Evolutionary conservation across 1,140 invertebrate species (phyloP).

Genomic region (Drosophila pallidifrons): DNA sequence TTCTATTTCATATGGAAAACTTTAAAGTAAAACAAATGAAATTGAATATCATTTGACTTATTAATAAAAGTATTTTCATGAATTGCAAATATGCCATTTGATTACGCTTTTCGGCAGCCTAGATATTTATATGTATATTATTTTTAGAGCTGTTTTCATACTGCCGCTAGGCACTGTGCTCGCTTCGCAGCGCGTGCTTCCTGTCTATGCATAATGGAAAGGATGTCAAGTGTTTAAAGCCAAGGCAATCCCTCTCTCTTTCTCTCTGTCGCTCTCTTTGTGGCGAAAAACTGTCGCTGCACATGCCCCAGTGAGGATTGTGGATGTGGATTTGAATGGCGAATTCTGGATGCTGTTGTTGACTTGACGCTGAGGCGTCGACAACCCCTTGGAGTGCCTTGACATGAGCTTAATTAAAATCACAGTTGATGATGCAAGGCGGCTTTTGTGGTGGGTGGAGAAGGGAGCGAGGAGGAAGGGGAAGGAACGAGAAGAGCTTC

Average conservation of each 20-base stretch:
- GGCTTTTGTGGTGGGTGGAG: not conserved
- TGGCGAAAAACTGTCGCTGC: not conserved
- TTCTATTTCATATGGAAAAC: too few species aligned
- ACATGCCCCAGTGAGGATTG: conserved; percentile 1
- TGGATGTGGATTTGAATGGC: conserved; percentile 8
- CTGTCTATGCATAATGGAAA: conserved; percentile 42
- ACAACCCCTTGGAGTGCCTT: conserved; percentile 53
- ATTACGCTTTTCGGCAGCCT: too few species aligned
- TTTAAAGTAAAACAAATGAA: too few species aligned
- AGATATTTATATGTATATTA: too few species aligned
- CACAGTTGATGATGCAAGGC: conserved; percentile 5
- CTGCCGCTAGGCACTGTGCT: conserved; percentile 11
- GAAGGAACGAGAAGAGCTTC: not conserved
- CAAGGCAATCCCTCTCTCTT: conserved; percentile 8
- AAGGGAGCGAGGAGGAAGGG: too few species aligned
- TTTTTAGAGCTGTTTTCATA: not conserved
- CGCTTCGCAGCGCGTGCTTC: conserved; percentile 25
- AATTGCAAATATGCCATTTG: too few species aligned
- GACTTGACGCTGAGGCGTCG: conserved; percentile 15
- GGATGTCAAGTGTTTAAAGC: conserved; percentile 51
- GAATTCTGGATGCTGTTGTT: conserved; percentile 14
- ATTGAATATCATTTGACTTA: too few species aligned
- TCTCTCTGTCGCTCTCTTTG: not conserved
- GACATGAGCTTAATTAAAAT: conserved; percentile 63
- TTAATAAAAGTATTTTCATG: too few species aligned